Conservation (phyloP, 1,140 invertebrate genomes). For the Hylaeus volcanicus region DNA sequence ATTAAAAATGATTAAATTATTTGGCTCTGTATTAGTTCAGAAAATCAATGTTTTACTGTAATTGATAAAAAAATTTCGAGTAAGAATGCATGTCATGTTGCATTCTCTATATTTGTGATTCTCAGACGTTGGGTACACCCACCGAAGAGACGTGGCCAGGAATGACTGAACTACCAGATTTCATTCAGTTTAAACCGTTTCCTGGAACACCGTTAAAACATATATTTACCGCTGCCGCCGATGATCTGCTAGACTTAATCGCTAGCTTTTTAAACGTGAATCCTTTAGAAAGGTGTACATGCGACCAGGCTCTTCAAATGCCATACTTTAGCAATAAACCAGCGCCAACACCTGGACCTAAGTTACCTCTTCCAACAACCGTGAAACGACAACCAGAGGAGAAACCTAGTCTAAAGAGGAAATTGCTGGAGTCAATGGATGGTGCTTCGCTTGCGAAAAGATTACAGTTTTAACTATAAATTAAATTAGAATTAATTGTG, state of each 20-base stretch:
- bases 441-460: constrained; percentile 85
- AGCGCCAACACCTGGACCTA: constrained; percentile 89
- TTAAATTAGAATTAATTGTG: constrained; percentile 35
- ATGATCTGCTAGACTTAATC: constrained; percentile 95
- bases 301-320: constrained; percentile 90
- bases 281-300: constrained; percentile 91
- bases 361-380: constrained; percentile 89
- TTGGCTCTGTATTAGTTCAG: no score
- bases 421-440: constrained; percentile 86
- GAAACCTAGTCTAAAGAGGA: constrained; percentile 88
- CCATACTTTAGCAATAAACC: constrained; percentile 94
- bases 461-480: constrained; percentile 82
- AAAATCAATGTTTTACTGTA: neutral
- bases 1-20: no score
- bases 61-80: neutral
- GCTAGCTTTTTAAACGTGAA: constrained; percentile 90
- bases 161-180: constrained; percentile 93
- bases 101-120: constrained; percentile 15
- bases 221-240: constrained; percentile 97
- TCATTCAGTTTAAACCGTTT: constrained; percentile 94
- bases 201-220: constrained; percentile 91
- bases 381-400: constrained; percentile 83
- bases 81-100: constrained; percentile 3
- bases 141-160: constrained; percentile 96
- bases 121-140: constrained; percentile 90